Base-by-base conservation (phyloP, 2,888 invertebrate genomes). In the Thelaira solivaga region DNA sequence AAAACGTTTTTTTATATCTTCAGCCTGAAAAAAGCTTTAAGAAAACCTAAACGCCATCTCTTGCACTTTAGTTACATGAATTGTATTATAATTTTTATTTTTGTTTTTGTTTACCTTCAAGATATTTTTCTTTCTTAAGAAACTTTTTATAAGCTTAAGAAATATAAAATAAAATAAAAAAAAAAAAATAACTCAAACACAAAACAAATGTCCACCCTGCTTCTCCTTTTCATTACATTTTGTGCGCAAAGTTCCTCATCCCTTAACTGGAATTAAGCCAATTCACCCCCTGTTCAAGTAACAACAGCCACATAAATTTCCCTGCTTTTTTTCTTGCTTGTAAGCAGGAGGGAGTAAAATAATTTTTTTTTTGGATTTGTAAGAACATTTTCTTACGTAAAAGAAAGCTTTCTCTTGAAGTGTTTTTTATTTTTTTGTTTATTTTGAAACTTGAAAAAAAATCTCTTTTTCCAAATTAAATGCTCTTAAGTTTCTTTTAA, bases 171-270 rank as follows among this genome's bases (percentile, higher is more conserved):
- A n/a, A n/a, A n/a, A n/a, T n/a, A n/a, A n/a, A n/a, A n/a, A n/a
- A 53, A 69, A 69, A 53, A 61, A 64, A 26, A 68, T 45, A 62
- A 72, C 75, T 72, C 75, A 57, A 68, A 26, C 34, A 69, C n/a
- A 61, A 64, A 36, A 31, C 16, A 36, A 55, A 29, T 16, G 55
- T 31, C 73, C 61, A 67, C 73, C 73, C 62, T 10, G n/a, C n/a
- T 36, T 13, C 13, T 18, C 11, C 0, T 49, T 1, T 8, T 1
- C 2, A 0, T 1, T 13, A 36, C 18, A 31, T 34, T n/a, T 47
- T 24, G 13, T 45, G 16, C 11, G 10, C 2, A 82, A 82, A 82
- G 82, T 82, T 82, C 72, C 80, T 81, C 82, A 83, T 61, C 57
- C 81, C 76, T 49, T 45, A 31, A 39, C 34, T 20, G 20, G 31